Evolutionary conservation across 2,113 vertebrate species (phyloP), one percentile per base, ranked within the genome.

Genomic region (Chrysemys picta): DNA sequence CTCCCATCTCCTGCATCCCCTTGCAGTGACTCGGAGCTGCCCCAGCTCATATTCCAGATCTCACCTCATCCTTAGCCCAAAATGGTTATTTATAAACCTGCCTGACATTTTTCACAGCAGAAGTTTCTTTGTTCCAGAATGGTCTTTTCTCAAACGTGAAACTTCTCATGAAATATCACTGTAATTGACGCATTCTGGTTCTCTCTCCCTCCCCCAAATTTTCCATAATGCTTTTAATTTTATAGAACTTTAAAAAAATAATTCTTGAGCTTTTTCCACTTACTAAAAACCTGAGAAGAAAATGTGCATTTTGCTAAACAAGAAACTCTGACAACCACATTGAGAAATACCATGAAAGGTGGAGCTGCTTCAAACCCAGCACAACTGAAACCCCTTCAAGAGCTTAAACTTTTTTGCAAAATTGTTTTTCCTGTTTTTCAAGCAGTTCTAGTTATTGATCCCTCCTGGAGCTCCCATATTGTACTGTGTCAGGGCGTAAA

Each of bases 381-480:
- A 25, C 2, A 79, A 7, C 4, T 42, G 9, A 17, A n/a, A 17
- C 1, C 38, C 1, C 53, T 24, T 1, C 4, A 4, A 2, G 11
- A 0, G 22, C 0, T 11, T 1, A 22, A 6, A 0, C 1, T 3
- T 0, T 10, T 1, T 0, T 2, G 5, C 0, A 49, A 75, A 19
- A 10, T 12, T 1, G 16, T 10, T 2, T 2, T 14, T 5, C 0
- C 0, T 17, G 5, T 10, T 6, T 0, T 31, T n/a, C 25, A 24
- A 47, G 12, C 38, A 24, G 42, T 45, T 24, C 0, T 50, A n/a
- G 1, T 11, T 25, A 7, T 0, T 52, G 52, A 3, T 0, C 1
- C 1, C 17, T 3, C 3, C 1, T 72, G 0, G 1, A 79, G 4
- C 1, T 88, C 4, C 8, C 3, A 2, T 45, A 0, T 0, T 3